Evolutionary conservation across 2,888 invertebrate species (phyloP), one percentile per base, ranked within the genome.

Genomic region (Dryobota labecula): DNA sequence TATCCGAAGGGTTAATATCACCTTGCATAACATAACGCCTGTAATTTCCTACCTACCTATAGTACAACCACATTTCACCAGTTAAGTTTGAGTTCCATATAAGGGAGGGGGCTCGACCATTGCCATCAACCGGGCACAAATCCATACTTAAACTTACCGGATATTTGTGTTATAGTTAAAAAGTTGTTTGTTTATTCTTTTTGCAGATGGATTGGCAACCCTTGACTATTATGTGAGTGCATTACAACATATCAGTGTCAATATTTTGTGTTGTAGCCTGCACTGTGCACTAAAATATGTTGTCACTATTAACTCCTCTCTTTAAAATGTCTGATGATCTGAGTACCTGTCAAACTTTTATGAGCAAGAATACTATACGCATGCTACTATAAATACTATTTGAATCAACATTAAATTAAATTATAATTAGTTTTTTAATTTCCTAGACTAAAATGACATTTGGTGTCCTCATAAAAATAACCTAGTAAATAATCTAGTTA

Each of bases 131-230:
- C 1, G 20, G 20, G 43, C 45, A 41, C 41, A 43, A 43, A 43
- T 43, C 33, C n/a, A 56, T 20, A 33, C 20, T 54, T 3, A 8
- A n/a, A n/a, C n/a, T n/a, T n/a, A n/a, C n/a, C n/a, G n/a, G n/a
- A n/a, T n/a, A n/a, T n/a, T n/a, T n/a, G n/a, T n/a, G n/a, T n/a
- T 41, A 7, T 20, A 33, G 15, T 36, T 38, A 70, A 38, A 36
- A 62, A 41, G 9, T 51, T 24, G 15, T 30, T 56, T 66, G 11
- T 66, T 66, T 78, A 47, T 43, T 71, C 41, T 85, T 75, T 81
- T 88, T 86, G 24, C 88, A 88, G 88, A 83, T 88, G 85, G 84
- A 80, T 77, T 80, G 60, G 54, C 73, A 73, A 70, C 71, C 60
- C 49, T 66, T 73, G 15, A 62, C 30, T 30, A 79, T 68, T 84